A percentile compares a stretch with the other conserved stretches of the same genome.
Evolutionary conservation across 2,888 invertebrate genomes (phyloP).

Genomic region (Xylocampa areola): DNA sequence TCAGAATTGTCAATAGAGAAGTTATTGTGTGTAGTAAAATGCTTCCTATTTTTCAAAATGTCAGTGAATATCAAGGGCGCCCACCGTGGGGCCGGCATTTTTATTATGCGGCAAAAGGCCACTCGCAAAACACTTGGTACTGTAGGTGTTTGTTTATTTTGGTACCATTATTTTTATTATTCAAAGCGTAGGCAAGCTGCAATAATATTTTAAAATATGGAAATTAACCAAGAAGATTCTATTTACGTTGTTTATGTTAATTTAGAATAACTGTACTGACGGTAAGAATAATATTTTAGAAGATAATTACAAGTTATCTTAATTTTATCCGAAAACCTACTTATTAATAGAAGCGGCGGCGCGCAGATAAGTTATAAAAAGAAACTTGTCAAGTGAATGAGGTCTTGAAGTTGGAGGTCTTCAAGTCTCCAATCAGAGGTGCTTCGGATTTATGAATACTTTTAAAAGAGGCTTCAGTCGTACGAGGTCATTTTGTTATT

Average conservation of each 20-base stretch:
- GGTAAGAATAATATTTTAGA: too few relatives aligned
- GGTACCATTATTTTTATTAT: slow-evolving; percentile 1
- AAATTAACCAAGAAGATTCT: too few relatives aligned
- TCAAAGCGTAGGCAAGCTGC: neutral
- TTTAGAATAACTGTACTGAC: too few relatives aligned
- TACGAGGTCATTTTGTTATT: too few relatives aligned
- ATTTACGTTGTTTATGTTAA: too few relatives aligned
- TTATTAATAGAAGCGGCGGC: too few relatives aligned
- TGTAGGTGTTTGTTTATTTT: slow-evolving; percentile 12
- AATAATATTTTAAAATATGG: too few relatives aligned
- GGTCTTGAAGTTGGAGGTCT: neutral
- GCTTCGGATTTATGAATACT: too few relatives aligned
- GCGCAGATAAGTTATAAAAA: neutral
- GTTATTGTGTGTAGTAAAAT: slow-evolving; percentile 48
- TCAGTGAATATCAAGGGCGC: slow-evolving; percentile 76
- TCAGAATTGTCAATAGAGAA: slow-evolving; percentile 42
- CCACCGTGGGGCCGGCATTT: slow-evolving; percentile 65
- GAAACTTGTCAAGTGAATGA: slow-evolving; percentile 1
- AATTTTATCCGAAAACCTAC: too few relatives aligned
- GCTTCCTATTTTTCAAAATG: slow-evolving; percentile 71
- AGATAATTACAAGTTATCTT: too few relatives aligned
- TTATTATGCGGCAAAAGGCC: slow-evolving; percentile 66
- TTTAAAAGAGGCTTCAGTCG: too few relatives aligned
- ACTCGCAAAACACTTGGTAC: slow-evolving; percentile 30
- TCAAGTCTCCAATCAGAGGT: neutral